phyloP scores from a whole-genome alignment of 2,888 invertebrate species.

The Sabellastarte sp. region DNA sequence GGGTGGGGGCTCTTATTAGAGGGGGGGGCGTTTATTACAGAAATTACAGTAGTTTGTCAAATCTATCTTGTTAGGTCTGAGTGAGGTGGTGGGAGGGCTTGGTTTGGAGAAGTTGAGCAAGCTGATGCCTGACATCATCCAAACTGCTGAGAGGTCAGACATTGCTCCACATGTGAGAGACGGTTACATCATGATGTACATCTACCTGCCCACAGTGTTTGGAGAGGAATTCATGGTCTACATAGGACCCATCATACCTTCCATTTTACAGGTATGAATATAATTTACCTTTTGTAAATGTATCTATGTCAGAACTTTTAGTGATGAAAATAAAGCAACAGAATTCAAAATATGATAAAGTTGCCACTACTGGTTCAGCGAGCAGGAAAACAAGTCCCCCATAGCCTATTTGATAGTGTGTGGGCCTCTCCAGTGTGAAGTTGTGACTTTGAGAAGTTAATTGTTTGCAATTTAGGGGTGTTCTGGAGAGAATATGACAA shows the following conservation, averaged over 20 bases:
- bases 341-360: no score
- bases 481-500: no score
- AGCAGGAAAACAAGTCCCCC: neutral
- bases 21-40: no score
- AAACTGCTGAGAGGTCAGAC: constrained; percentile 77
- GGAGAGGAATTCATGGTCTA: constrained; percentile 93
- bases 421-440: no score
- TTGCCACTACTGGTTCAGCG: neutral
- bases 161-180: constrained; percentile 93
- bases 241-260: constrained; percentile 94
- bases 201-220: constrained; percentile 97
- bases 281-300: neutral
- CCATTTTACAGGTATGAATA: constrained; percentile 81
- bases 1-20: no score
- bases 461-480: no score
- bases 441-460: no score
- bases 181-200: constrained; percentile 99
- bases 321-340: no score
- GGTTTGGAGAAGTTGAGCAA: constrained; percentile 93
- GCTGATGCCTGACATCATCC: constrained; percentile 95
- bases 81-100: constrained; percentile 94
- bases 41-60: no score
- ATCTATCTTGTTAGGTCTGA: constrained; percentile 70
- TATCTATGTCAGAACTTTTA: no score
- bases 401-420: no score